A percentile compares a stretch with the other conserved stretches of the same genome.
Conservation (phyloP, 2,113 vertebrate genomes). For the Pteropus alecto region DNA sequence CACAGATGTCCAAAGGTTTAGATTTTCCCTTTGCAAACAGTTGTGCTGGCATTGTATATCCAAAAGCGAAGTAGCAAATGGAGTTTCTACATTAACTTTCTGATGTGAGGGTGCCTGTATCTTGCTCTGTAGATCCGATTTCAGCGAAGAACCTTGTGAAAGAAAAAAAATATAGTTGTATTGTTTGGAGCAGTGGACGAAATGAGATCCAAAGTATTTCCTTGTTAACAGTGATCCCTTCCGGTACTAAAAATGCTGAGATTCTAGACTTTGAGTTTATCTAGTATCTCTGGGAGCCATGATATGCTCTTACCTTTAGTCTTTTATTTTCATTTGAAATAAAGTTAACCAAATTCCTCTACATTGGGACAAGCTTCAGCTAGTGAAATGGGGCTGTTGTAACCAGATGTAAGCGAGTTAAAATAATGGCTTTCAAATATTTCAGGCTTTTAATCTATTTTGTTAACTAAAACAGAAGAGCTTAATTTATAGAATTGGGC, state of each 20-base stretch:
- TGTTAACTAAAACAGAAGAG: neutral
- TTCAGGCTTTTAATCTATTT: conserved; percentile 39
- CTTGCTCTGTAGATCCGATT: neutral
- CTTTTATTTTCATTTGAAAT: conserved; percentile 63
- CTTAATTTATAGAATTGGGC: neutral
- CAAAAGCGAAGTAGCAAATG: neutral
- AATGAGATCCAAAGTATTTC: conserved; percentile 31
- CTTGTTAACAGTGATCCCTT: neutral
- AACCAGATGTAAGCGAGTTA: conserved; percentile 35
- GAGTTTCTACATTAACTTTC: neutral
- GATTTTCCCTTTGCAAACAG: neutral
- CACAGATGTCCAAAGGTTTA: neutral
- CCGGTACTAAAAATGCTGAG: conserved; percentile 15
- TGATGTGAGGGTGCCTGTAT: neutral
- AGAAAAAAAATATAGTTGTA: neutral
- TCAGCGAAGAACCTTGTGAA: neutral
- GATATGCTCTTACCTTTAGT: neutral
- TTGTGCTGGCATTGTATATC: neutral
- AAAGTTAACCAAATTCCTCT: conserved; percentile 51
- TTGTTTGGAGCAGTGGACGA: neutral
- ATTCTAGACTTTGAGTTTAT: neutral
- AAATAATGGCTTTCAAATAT: conserved; percentile 27
- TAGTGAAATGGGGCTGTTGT: conserved; percentile 7
- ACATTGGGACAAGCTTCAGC: neutral
- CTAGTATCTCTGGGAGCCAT: neutral